Evolutionary conservation across 2,113 vertebrate species (phyloP).

Genomic region (Callopanchax toddi): DNA sequence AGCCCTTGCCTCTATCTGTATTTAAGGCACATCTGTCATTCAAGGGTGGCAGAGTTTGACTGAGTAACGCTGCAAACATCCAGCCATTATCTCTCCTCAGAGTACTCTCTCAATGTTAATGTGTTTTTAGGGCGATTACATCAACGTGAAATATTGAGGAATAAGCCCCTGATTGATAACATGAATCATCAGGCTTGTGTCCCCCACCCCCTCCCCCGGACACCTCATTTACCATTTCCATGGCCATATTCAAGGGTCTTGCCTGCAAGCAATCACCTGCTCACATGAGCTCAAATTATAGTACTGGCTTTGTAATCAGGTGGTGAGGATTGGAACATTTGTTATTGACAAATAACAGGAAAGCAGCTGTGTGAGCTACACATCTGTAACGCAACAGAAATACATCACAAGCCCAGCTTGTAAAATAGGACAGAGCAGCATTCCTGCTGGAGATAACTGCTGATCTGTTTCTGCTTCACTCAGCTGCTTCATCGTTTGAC

Average conservation of each 20-base stretch:
- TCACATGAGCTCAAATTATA: constrained; percentile 15
- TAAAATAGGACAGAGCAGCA: constrained; percentile 29
- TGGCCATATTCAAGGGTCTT: constrained; percentile 14
- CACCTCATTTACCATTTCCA: constrained; percentile 68
- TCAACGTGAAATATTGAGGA: constrained; percentile 78
- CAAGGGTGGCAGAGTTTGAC: constrained; percentile 67
- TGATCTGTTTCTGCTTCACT: constrained; percentile 31
- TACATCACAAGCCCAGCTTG: constrained; percentile 26
- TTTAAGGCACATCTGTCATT: constrained; percentile 71
- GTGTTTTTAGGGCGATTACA: constrained; percentile 78
- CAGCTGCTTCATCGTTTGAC: constrained; percentile 19
- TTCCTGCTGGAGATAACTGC: constrained; percentile 52
- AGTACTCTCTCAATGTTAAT: constrained; percentile 76
- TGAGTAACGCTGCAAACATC: constrained; percentile 63
- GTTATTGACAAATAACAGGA: constrained; percentile 53
- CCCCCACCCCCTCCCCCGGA: constrained; percentile 56
- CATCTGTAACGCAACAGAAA: constrained; percentile 67
- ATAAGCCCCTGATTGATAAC: constrained; percentile 73
- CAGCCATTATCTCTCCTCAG: constrained; percentile 71
- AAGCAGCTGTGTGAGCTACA: constrained; percentile 63
- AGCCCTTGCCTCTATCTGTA: constrained; percentile 33
- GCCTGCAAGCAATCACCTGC: constrained; percentile 46
- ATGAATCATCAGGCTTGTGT: constrained; percentile 64
- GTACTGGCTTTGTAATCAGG: constrained; percentile 27
- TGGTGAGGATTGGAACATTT: constrained; percentile 35